Evolutionary conservation across 2,113 vertebrate genomes (phyloP), one percentile per base, ranked within the genome.

Genomic region (Phalacrocorax brasilianus): DNA sequence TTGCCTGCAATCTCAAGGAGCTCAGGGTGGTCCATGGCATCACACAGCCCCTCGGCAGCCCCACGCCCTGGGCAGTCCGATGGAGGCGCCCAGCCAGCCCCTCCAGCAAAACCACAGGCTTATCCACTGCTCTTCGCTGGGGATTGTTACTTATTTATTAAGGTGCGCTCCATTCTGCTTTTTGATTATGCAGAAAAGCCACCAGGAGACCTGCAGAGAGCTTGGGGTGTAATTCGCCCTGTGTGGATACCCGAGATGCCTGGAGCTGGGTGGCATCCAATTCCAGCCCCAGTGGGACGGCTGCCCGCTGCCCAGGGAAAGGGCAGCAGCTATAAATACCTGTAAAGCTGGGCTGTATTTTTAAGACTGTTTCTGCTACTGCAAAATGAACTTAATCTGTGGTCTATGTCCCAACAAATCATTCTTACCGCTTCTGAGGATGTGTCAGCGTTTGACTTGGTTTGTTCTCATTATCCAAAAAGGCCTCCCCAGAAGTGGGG

Each of bases 41-140:
- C 91, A 12, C 15, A 2, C 27, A 22, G 49, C 67, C 53, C 47
- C 35, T 33, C 2, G 2, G 45, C 44, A 62, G 71, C 61, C 24
- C 62, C 65, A 23, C 0, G 0, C 4, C 0, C 13, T 10, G 5
- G 24, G 75, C 44, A 58, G 30, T 1, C 0, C 0, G 0, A 73
- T 0, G 32, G 66, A n/a, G 24, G 30, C 47, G 35, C n/a, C 40
- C 38, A n/a, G 16, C 9, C 24, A 14, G 32, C 61, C 18, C 23
- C 32, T 7, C 55, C n/a, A 66, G 61, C 35, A 74, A 53, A 71
- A 67, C 8, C 56, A n/a, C 0, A 0, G 62, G 61, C 17, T 85
- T 4, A 35, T 9, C 55, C 61, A 11, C 35, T 3, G 12, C 32
- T 67, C 33, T 32, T 49, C 55, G 18, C 55, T 5, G 35, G 59